Evolutionary conservation across 1,140 invertebrate genomes (phyloP).

Genomic region (Macrotrachela quadricornifera): DNA sequence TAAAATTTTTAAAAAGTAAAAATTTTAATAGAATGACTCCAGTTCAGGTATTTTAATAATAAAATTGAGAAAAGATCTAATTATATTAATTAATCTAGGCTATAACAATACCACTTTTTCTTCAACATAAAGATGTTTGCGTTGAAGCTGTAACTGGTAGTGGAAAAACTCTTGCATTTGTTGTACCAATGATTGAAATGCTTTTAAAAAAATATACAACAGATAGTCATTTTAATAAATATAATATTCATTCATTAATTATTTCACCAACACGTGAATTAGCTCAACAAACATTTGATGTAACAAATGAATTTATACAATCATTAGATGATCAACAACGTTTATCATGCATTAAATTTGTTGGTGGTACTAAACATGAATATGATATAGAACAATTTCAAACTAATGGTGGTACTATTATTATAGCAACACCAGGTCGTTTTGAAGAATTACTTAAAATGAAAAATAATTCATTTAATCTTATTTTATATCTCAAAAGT

Average conservation of each 20-base stretch:
- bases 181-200: conserved; percentile 69
- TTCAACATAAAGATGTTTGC: conserved; percentile 78
- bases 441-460: conserved; percentile 61
- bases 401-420: conserved; percentile 53
- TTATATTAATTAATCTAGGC: conserved; percentile 36
- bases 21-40: conserved; percentile 8
- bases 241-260: conserved; percentile 50
- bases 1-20: too few species aligned
- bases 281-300: conserved; percentile 62
- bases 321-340: conserved; percentile 27
- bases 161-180: conserved; percentile 81
- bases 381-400: conserved; percentile 48
- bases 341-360: conserved; percentile 38
- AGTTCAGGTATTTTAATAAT: neutral
- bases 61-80: too few species aligned
- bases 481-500: conserved; percentile 45
- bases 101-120: conserved; percentile 65
- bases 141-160: conserved; percentile 88
- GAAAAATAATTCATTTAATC: conserved; percentile 36
- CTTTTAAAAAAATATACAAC: conserved; percentile 35
- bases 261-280: conserved; percentile 81
- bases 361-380: conserved; percentile 50
- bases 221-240: conserved; percentile 45
- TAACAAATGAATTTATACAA: conserved; percentile 38
- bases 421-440: conserved; percentile 72